These are phyloP conservation scores for Diorhabda sublineata DNA, from an alignment of 1,140 invertebrate species.

Conservation along the genomic window DNA sequence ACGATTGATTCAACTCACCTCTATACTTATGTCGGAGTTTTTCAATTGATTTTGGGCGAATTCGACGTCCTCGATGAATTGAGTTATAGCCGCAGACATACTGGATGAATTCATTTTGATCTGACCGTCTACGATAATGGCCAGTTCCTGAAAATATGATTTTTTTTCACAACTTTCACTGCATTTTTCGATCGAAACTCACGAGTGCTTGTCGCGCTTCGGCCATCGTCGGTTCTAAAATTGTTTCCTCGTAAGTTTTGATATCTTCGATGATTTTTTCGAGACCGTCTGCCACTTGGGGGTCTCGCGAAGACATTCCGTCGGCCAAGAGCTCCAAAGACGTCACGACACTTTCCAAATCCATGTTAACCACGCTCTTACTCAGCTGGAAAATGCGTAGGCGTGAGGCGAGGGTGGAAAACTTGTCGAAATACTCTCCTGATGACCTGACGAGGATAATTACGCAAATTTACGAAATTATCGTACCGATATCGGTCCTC, in stretches of 20 bases:
- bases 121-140: slow-evolving; percentile 19
- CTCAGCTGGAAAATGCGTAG: background rate
- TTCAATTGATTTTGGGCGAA: slow-evolving; percentile 65
- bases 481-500: background rate
- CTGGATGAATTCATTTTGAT: slow-evolving; percentile 61
- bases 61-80: slow-evolving; percentile 61
- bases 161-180: background rate
- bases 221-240: slow-evolving; percentile 58
- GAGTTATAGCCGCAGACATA: slow-evolving; percentile 63
- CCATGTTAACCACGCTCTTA: background rate
- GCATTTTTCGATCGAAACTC: slow-evolving; percentile 38
- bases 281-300: background rate
- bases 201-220: slow-evolving; percentile 56
- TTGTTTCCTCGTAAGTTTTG: slow-evolving; percentile 54
- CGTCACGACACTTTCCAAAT: too few relatives aligned
- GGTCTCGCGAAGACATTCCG: too few relatives aligned
- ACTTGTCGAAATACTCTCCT: too few relatives aligned
- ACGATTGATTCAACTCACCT: slow-evolving; percentile 45
- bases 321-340: too few relatives aligned
- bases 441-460: too few relatives aligned
- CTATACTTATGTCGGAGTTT: slow-evolving; percentile 54
- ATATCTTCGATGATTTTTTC: slow-evolving; percentile 41
- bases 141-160: slow-evolving; percentile 15
- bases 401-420: background rate
- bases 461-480: too few relatives aligned